These are phyloP conservation scores for Heterotilapia buettikoferi DNA, from an alignment of 2,113 vertebrate species.

Conservation along the genomic window DNA sequence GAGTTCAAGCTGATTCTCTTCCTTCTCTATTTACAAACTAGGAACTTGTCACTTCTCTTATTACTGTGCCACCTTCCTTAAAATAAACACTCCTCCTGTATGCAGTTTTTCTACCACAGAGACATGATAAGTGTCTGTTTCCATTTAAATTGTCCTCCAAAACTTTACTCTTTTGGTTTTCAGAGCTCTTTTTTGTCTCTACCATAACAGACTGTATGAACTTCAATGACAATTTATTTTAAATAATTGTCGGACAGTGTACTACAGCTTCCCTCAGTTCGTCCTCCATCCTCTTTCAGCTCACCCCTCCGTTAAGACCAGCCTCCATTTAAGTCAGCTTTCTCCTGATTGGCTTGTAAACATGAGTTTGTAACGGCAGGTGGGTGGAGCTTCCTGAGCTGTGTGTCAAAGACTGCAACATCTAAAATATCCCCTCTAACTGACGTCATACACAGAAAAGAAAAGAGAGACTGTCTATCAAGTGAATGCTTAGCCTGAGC, in stretches of 20 bases:
- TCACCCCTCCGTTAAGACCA: accelerated
- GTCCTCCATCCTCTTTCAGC: accelerated
- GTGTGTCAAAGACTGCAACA: accelerated
- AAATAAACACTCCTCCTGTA: not conserved
- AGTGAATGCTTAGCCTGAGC: not conserved
- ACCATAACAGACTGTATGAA: not conserved
- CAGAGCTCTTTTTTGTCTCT: not conserved
- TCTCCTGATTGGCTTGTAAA: not conserved
- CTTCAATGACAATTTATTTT: accelerated
- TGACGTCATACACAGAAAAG: not conserved
- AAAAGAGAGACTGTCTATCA: not conserved
- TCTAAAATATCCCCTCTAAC: not conserved
- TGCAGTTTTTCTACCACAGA: accelerated
- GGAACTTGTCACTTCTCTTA: not conserved
- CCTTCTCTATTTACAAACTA: not conserved
- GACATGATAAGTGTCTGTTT: not conserved
- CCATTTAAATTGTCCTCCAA: not conserved
- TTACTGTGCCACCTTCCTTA: not conserved
- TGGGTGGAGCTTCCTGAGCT: not conserved
- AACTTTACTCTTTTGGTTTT: not conserved
- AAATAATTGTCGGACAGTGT: not conserved
- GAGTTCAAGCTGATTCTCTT: not conserved
- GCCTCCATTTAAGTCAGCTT: not conserved
- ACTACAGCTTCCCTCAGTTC: not conserved
- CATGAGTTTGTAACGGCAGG: not conserved